These are phyloP conservation scores for Helicoverpa zea DNA, from an alignment of 1,140 invertebrate genomes.

Conservation along the genomic window DNA sequence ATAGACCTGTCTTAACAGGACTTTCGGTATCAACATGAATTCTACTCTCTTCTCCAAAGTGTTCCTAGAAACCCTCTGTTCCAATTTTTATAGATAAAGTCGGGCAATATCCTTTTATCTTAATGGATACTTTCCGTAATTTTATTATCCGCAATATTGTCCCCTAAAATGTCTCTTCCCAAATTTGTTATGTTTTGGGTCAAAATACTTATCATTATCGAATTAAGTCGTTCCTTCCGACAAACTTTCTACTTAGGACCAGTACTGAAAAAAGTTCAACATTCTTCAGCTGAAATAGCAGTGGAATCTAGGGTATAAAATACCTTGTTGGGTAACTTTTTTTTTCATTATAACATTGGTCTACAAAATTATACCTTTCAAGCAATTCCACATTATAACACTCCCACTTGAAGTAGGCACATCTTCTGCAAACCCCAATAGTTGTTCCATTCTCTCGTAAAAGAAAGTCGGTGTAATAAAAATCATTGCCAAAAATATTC, in stretches of 20 bases:
- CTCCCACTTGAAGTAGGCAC: too few species aligned
- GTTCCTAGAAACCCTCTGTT: neutral
- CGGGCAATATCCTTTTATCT: slow-evolving; percentile 15
- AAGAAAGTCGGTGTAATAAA: slow-evolving; percentile 38
- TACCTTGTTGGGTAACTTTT: too few species aligned
- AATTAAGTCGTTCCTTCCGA: neutral
- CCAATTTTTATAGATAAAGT: slow-evolving; percentile 3
- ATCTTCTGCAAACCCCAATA: too few species aligned
- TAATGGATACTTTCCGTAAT: slow-evolving; percentile 26
- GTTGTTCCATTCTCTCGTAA: too few species aligned
- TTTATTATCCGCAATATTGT: neutral
- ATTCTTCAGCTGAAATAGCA: too few species aligned
- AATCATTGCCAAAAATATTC: slow-evolving; percentile 69
- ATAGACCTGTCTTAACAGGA: neutral
- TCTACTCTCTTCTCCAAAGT: neutral
- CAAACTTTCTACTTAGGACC: neutral
- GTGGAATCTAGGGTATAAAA: too few species aligned
- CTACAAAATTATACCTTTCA: too few species aligned
- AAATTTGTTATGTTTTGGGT: slow-evolving; percentile 9
- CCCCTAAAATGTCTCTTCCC: neutral
- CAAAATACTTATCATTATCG: neutral
- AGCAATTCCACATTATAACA: too few species aligned
- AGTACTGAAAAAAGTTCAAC: too few species aligned
- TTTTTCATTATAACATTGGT: too few species aligned
- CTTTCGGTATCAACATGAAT: neutral